Percentiles rank a stretch among this genome's conserved stretches.
Conservation (phyloP, 2,888 invertebrate species). For the Morpho deidamia region DNA sequence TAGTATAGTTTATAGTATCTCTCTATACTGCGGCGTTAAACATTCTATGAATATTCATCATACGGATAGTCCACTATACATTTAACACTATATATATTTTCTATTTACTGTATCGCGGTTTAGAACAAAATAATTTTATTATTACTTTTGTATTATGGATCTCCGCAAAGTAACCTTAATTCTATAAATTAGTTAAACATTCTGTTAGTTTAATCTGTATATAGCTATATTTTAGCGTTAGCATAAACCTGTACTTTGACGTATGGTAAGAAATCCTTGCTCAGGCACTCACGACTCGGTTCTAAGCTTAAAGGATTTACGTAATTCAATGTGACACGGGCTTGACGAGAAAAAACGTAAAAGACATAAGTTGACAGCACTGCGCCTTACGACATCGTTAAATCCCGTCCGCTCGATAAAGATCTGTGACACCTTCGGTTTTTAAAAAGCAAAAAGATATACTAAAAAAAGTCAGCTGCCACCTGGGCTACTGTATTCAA, state of each 20-base stretch:
- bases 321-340: constrained; percentile 70
- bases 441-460: constrained; percentile 34
- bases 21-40: too few species aligned
- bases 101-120: too few species aligned
- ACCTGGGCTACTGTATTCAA: constrained; percentile 73
- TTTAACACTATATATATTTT: too few species aligned
- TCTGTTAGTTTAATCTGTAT: not conserved
- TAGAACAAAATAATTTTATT: too few species aligned
- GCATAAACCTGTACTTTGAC: constrained; percentile 4
- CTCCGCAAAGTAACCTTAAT: too few species aligned
- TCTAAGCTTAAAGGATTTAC: constrained; percentile 64
- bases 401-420: constrained; percentile 69
- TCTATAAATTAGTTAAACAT: too few species aligned
- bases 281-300: constrained; percentile 53
- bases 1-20: too few species aligned
- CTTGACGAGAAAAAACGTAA: constrained; percentile 58
- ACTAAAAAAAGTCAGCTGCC: constrained; percentile 43
- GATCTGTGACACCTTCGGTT: constrained; percentile 69
- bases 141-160: too few species aligned
- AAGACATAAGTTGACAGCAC: constrained; percentile 57
- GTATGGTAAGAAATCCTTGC: constrained; percentile 17
- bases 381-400: constrained; percentile 68
- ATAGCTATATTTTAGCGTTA: constrained; percentile 2
- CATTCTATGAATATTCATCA: not conserved
- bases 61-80: too few species aligned